A percentile compares a stretch with the other conserved stretches of the same genome.
These are phyloP conservation scores for Siphlonurus alternatus DNA, from an alignment of 2,888 invertebrate species.

Conservation along the genomic window DNA sequence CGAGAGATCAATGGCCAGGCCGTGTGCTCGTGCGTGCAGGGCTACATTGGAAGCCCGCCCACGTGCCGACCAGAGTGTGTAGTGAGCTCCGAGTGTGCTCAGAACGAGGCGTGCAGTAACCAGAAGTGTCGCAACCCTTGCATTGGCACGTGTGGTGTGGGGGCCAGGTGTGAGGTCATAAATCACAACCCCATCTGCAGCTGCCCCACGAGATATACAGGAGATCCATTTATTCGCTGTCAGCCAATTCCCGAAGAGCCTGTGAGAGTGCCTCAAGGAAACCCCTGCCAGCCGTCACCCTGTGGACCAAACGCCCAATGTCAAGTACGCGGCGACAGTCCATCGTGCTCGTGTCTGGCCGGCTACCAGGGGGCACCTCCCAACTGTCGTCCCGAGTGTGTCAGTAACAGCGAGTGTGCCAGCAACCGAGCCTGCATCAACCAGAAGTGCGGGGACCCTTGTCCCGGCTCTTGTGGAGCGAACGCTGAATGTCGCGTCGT, in stretches of 20 bases:
- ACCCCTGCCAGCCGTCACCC: constrained; percentile 33
- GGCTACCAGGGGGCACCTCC: constrained; percentile 44
- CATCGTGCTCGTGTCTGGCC: constrained; percentile 41
- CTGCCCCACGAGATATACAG: constrained; percentile 47
- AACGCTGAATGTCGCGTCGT: constrained; percentile 56
- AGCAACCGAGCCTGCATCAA: constrained; percentile 49
- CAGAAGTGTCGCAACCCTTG: constrained; percentile 68
- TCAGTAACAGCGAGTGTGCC: constrained; percentile 52
- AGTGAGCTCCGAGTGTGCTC: constrained; percentile 55
- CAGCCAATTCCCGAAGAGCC: constrained; percentile 24
- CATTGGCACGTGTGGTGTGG: constrained; percentile 54
- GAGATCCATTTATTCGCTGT: constrained; percentile 60
- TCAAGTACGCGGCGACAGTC: constrained; percentile 30
- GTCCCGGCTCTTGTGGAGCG: constrained; percentile 49
- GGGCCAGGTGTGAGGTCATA: constrained; percentile 51
- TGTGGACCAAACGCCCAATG: constrained; percentile 53
- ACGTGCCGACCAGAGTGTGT: constrained; percentile 62
- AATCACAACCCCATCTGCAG: constrained; percentile 67
- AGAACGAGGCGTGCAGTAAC: constrained; percentile 58
- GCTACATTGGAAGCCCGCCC: constrained; percentile 57
- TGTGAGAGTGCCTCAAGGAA: neutral
- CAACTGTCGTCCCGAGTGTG: constrained; percentile 52
- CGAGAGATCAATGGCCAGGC: constrained; percentile 50
- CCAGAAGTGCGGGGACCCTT: constrained; percentile 56
- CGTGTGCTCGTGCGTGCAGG: constrained; percentile 58